These are phyloP conservation scores for Synergus itoensis DNA, from an alignment of 2,888 invertebrate genomes.

Conservation along the genomic window DNA sequence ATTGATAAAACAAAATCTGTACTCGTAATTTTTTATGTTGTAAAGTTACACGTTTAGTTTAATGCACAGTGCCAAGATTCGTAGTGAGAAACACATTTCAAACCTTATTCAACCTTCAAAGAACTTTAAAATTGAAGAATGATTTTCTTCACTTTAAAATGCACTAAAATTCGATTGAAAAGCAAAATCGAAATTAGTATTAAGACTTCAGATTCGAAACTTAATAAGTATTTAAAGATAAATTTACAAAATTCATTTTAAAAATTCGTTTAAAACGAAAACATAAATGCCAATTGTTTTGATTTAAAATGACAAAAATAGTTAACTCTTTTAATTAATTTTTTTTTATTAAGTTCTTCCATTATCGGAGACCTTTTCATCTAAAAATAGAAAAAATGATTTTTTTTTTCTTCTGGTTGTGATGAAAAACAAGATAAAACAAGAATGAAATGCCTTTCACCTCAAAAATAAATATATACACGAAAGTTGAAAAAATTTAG, in stretches of 20 bases:
- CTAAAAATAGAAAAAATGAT: background rate
- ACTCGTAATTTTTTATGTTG: background rate
- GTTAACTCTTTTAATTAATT: background rate
- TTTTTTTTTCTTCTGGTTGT: background rate
- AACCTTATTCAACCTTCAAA: background rate
- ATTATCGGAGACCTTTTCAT: background rate
- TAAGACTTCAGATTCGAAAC: background rate
- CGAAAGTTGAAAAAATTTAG: background rate
- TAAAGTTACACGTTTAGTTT: slow-evolving; percentile 1
- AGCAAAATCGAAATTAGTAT: background rate
- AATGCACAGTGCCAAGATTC: slow-evolving; percentile 7
- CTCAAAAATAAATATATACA: background rate
- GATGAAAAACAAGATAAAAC: background rate
- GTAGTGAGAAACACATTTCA: background rate
- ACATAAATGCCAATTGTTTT: background rate
- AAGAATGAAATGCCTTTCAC: background rate
- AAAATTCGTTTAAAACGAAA: background rate
- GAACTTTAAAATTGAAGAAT: slow-evolving; percentile 4
- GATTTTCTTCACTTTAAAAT: background rate
- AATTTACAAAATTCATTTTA: background rate
- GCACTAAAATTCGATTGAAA: background rate
- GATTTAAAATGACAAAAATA: too few species aligned
- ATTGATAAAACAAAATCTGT: slow-evolving; percentile 22
- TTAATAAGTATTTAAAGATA: background rate
- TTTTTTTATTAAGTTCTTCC: background rate